Base-by-base conservation (phyloP, 1,140 invertebrate species). In the Drosophila oshimai region DNA sequence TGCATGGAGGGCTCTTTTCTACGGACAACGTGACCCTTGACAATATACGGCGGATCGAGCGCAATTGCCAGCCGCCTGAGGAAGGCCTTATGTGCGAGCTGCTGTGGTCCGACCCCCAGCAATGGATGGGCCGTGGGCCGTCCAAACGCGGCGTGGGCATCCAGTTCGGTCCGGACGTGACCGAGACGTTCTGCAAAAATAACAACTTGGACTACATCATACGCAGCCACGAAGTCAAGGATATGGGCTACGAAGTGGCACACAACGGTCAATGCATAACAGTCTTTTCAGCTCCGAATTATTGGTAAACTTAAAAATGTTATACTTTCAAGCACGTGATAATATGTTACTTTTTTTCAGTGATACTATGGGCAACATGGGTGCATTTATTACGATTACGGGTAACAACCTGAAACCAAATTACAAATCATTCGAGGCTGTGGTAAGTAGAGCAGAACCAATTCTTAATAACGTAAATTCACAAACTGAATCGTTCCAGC, bases 131-230 rank as follows among this genome's bases (percentile, higher is more conserved):
- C 0, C 92, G 97, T 29, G 94, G 97, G 0, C 96, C 97, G 0
- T 99, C 98, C 69, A 99, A 99, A 92, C 94, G 99, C 60, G 99
- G 99, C 2, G 98, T 99, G 4, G 99, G 98, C 15, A 96, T 98
- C 76, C 98, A 99, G 92, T 99, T 99, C 93, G 99, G 99, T 5
- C 99, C 99, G 0, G 98, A 99, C 91, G 95, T 99, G 1, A 99
- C 99, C 0, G 92, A 95, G 64, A 93, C 93, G 55, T 99, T 99
- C 92, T 93, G 98, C 17, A 91, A 95, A 54, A 89, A 93, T 9
- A 99, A 99, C 92, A 95, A 95, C 18, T 93, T 99, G 13, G 96
- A 99, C 78, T 99, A 99, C 90, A 93, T 99, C 58, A 96, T 99
- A 46, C 93, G 99, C 67, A 99, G 97, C 92, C 99, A 99, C 91